Base-by-base conservation (phyloP, 2,797 vertebrate genomes). In the Carduelis carduelis region DNA sequence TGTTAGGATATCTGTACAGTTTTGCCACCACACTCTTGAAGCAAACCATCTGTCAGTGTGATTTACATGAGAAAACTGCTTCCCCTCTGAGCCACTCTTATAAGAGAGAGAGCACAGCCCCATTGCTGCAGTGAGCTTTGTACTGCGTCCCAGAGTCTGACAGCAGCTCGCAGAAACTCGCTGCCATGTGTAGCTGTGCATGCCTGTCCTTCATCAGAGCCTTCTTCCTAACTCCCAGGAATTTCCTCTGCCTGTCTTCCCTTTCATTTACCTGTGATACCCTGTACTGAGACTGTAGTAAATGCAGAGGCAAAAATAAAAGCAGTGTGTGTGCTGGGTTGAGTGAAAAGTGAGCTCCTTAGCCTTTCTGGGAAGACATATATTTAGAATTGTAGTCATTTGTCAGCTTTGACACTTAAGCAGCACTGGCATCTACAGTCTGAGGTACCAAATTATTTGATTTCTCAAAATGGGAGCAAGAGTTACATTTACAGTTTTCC, bases 171-270 rank as follows among this genome's bases (percentile, higher is more conserved):
- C 65, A 86, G 37, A 63, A 70, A 69, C 55, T 61, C 34, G 0
- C 23, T 23, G 8, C 35, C n/a, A 1, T 39, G 12, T 0, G 0
- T 47, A 61, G 30, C 28, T 81, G 24, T 20, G 22, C 4, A 3
- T 1, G 12, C 23, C 30, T 72, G 7, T 57, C 82, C 27, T 27
- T 84, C 49, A 32, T 32, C 9, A 39, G 35, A 52, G 34, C 8
- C 1, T 18, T 55, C 35, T 61, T 68, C 11, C 4, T 21, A 43
- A 6, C 7, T 89, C 14, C 35, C 52, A 69, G 46, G 3, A 0
- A 56, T 47, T 89, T 82, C 24, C n/a, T 22, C n/a, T 61, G 41
- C 30, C 16, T 89, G 20, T 46, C 43, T 84, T 87, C 14, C 20
- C 17, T 72, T 89, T 69, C 6, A 1, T 34, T 93, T 81, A 76